phyloP scores from a whole-genome alignment of 30 jellyfish, hydroid and myxozoan genomes.

The Hydractinia symbiolongicarpus region DNA sequence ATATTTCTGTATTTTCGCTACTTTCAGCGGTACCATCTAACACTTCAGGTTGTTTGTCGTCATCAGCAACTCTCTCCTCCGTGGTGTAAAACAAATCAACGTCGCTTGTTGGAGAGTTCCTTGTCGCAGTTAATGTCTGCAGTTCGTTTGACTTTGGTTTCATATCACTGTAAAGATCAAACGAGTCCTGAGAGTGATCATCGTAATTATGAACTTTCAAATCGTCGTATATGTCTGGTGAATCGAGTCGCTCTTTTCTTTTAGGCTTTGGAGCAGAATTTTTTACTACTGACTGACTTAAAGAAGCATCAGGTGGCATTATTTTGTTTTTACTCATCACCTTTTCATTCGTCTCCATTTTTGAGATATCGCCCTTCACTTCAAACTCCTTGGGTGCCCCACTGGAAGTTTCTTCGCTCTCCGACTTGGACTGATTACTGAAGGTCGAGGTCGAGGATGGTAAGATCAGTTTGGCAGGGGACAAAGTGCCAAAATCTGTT shows the following conservation, averaged over 20 bases:
- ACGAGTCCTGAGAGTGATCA: constrained; percentile 6
- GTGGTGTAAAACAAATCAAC: constrained; percentile 33
- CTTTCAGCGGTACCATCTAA: constrained; percentile 1
- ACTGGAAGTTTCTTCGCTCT: too few relatives aligned
- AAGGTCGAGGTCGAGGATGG: too few relatives aligned
- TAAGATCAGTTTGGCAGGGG: too few relatives aligned
- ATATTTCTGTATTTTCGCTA: constrained; percentile 7
- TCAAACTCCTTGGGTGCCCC: too few relatives aligned
- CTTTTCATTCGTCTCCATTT: too few relatives aligned
- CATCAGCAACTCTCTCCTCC: not conserved
- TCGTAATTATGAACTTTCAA: constrained; percentile 31
- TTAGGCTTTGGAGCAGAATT: not conserved
- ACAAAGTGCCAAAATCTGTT: too few relatives aligned
- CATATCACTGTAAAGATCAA: constrained; percentile 18
- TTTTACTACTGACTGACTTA: too few relatives aligned
- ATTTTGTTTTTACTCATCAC: too few relatives aligned
- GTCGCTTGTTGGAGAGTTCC: constrained; percentile 14
- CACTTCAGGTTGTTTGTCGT: constrained; percentile 10
- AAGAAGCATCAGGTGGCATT: too few relatives aligned
- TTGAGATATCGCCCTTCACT: too few relatives aligned
- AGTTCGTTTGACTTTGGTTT: constrained; percentile 1
- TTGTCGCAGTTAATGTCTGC: not conserved
- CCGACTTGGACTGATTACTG: too few relatives aligned
- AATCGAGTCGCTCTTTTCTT: constrained; percentile 20
- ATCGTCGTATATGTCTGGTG: constrained; percentile 43